These are phyloP conservation scores for Pseudopleuronectes americanus DNA, from an alignment of 2,797 vertebrate genomes.

Conservation along the genomic window DNA sequence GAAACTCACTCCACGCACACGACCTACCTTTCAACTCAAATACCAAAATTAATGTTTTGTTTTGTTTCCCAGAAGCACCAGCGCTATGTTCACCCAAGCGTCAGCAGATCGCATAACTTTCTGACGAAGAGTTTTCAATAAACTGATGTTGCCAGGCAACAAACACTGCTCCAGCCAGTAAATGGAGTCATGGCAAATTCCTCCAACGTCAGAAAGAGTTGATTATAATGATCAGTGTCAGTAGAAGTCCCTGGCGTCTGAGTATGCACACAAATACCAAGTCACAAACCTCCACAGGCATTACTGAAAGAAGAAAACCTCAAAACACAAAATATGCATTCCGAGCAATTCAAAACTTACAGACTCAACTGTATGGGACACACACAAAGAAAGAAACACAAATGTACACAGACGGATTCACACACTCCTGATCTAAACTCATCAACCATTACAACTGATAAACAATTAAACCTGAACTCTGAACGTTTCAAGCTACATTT, in stretches of 20 bases:
- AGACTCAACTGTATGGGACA: background rate
- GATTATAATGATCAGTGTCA: conserved; percentile 30
- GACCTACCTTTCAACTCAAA: conserved; percentile 38
- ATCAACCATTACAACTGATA: background rate
- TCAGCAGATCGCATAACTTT: conserved; percentile 36
- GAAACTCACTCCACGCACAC: conserved; percentile 21
- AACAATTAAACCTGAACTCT: conserved; percentile 14
- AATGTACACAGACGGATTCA: background rate
- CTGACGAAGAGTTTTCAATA: conserved; percentile 54
- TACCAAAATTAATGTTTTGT: conserved; percentile 41
- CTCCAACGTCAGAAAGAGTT: conserved; percentile 26
- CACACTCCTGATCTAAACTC: background rate
- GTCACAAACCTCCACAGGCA: background rate
- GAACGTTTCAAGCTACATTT: conserved; percentile 6
- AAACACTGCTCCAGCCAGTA: conserved; percentile 42
- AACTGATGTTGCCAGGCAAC: conserved; percentile 76
- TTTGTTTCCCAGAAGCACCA: conserved; percentile 38
- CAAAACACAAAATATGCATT: background rate
- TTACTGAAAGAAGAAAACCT: background rate
- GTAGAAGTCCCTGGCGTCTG: conserved; percentile 38
- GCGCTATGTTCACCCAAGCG: conserved; percentile 16
- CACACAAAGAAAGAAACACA: background rate
- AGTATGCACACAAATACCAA: background rate
- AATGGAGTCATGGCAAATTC: conserved; percentile 41
- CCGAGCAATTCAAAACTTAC: background rate